phyloP scores from a whole-genome alignment of 2,888 invertebrate species.

The Eubasilissa splendida region DNA sequence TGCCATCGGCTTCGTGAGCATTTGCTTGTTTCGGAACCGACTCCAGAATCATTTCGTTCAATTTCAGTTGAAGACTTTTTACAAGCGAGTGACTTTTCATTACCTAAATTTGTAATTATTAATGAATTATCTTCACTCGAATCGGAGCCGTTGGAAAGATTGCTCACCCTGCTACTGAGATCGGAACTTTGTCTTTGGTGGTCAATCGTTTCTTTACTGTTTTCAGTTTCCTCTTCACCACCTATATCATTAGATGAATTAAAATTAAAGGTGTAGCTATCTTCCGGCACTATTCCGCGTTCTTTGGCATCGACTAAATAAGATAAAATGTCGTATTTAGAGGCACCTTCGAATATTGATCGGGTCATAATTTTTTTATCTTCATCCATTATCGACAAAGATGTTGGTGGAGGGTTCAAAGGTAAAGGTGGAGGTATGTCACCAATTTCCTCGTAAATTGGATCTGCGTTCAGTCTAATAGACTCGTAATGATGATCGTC shows the following conservation, averaged over 20 bases:
- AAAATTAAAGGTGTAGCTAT: constrained; percentile 78
- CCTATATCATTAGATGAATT: constrained; percentile 71
- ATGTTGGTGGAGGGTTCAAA: constrained; percentile 82
- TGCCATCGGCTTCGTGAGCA: constrained; percentile 84
- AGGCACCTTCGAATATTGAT: constrained; percentile 86
- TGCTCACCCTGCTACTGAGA: constrained; percentile 80
- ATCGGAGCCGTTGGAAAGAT: constrained; percentile 86
- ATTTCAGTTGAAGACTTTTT: constrained; percentile 82
- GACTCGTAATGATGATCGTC: constrained; percentile 83
- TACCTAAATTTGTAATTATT: constrained; percentile 74
- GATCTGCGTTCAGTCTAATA: constrained; percentile 78
- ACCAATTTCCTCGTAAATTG: constrained; percentile 84
- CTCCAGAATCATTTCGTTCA: constrained; percentile 93
- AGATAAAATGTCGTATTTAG: constrained; percentile 91
- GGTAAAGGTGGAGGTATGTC: constrained; percentile 87
- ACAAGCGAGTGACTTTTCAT: constrained; percentile 72
- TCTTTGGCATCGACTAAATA: constrained; percentile 91
- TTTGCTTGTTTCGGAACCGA: constrained; percentile 93
- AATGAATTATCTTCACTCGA: constrained; percentile 88
- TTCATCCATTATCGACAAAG: constrained; percentile 78
- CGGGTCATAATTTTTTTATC: constrained; percentile 78
- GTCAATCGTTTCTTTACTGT: constrained; percentile 72
- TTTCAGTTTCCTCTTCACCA: constrained; percentile 70
- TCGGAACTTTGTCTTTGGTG: constrained; percentile 70
- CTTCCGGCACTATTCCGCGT: constrained; percentile 80